Base-by-base conservation (phyloP, 2,888 invertebrate genomes). In the Ophion obscuratus region DNA sequence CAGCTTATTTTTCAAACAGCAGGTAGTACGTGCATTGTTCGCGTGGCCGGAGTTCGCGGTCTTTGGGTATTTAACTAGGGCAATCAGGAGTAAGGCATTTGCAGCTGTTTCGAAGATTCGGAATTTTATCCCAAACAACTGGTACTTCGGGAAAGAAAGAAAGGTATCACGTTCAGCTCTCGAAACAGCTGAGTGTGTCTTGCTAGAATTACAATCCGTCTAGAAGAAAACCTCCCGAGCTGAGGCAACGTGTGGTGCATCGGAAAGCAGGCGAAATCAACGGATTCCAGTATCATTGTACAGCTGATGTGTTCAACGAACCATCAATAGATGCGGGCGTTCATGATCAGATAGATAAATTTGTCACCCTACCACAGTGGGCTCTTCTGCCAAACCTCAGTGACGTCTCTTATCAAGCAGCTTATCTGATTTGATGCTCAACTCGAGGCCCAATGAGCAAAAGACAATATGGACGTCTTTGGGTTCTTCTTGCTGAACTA, bases 271-370 rank as follows among this genome's bases (percentile, higher is more conserved):
- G 20, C 5, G 62, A 67, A 53, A 24, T 59, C 78, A 61, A 79
- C 64, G 47, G 62, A 68, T 62, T 59, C 31, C 47, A 53, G 64
- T 20, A 67, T n/a, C 1, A 36, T 10, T 68, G 53, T 57, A 64
- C 79, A 80, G 75, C 84, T 64, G 80, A 53, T 9, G 57, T 17
- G 44, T 66, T 6, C 2, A 81, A 24, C 62, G 61, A 67, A 62
- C 68, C 11, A 62, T 47, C 64, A 80, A 68, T 80, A 76, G 75
- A 80, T 80, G 70, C 80, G 70, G 80, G 64, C 20, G n/a, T 59
- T 24, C 64, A 17, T 62, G 74, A 62, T 75, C 64, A 40, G 70
- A 75, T 74, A 57, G 2, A 67, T 20, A n/a, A 24, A 36, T 71
- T 20, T 31, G 3, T 73, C 57, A 6, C 77, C 61, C 24, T 9